phyloP scores from a whole-genome alignment of 92 coral and sea anemone species.

The Paramuricea clavata region DNA sequence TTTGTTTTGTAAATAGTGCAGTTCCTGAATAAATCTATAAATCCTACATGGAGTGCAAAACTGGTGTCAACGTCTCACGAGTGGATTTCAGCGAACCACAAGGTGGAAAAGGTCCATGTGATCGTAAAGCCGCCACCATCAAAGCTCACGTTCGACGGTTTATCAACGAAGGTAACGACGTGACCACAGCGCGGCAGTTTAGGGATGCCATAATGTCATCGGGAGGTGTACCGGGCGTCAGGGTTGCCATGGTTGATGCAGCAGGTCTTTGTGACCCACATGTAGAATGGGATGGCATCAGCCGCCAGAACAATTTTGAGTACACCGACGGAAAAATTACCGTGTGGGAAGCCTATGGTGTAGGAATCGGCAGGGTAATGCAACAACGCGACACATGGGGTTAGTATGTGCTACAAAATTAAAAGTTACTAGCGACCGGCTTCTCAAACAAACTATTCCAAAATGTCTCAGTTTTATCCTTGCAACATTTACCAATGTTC shows the following conservation, averaged over 20 bases:
- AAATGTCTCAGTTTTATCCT: neutral
- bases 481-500: neutral
- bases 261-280: conserved; percentile 15
- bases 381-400: conserved; percentile 20
- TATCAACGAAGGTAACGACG: conserved; percentile 41
- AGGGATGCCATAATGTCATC: conserved; percentile 32
- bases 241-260: conserved; percentile 52
- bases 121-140: conserved; percentile 56
- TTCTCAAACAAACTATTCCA: neutral
- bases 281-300: conserved; percentile 55
- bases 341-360: conserved; percentile 48
- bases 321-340: conserved; percentile 36
- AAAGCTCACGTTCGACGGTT: conserved; percentile 57
- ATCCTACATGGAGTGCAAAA: conserved; percentile 30
- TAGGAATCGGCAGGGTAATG: conserved; percentile 37
- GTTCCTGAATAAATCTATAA: too few relatives aligned
- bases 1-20: too few relatives aligned
- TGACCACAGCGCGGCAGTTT: conserved; percentile 48
- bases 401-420: conserved; percentile 27
- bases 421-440: neutral
- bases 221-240: conserved; percentile 49
- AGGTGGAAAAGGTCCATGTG: conserved; percentile 57
- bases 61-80: conserved; percentile 36
- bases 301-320: conserved; percentile 53
- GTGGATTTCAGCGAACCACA: conserved; percentile 48